Evolutionary conservation across 2,888 invertebrate genomes (phyloP).

Genomic region (Andrena hattorfiana): DNA sequence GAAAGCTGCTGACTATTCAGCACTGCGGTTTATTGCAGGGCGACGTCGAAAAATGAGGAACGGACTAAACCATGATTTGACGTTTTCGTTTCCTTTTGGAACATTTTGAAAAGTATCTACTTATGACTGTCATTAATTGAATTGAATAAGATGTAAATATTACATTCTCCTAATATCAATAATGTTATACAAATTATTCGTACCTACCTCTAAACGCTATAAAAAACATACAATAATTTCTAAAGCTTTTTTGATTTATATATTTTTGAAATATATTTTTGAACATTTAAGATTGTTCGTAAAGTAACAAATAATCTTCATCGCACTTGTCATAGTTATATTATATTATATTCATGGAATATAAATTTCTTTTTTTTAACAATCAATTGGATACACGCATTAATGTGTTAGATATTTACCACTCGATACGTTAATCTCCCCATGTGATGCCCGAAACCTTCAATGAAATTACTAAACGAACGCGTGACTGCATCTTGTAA

Average conservation of each 20-base stretch:
- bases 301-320: not conserved
- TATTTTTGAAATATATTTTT: not conserved
- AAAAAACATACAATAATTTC: no score
- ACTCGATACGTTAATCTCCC: not conserved
- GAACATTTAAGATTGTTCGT: not conserved
- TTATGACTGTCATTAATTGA: no score
- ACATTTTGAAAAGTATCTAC: not conserved
- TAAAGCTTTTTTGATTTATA: not conserved
- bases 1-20: slow-evolving; percentile 27
- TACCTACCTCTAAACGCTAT: no score
- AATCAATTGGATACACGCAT: not conserved
- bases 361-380: not conserved
- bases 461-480: not conserved
- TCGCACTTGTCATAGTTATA: not conserved
- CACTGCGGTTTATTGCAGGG: not conserved
- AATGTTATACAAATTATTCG: no score
- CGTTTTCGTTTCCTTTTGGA: no score
- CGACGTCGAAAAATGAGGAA: not conserved
- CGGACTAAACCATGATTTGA: slow-evolving; percentile 1
- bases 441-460: not conserved
- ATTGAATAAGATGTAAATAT: no score
- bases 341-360: not conserved
- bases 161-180: no score
- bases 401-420: not conserved
- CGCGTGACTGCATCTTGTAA: not conserved